These are phyloP conservation scores for Apodemia duryi DNA, from an alignment of 2,888 invertebrate species.

Conservation along the genomic window DNA sequence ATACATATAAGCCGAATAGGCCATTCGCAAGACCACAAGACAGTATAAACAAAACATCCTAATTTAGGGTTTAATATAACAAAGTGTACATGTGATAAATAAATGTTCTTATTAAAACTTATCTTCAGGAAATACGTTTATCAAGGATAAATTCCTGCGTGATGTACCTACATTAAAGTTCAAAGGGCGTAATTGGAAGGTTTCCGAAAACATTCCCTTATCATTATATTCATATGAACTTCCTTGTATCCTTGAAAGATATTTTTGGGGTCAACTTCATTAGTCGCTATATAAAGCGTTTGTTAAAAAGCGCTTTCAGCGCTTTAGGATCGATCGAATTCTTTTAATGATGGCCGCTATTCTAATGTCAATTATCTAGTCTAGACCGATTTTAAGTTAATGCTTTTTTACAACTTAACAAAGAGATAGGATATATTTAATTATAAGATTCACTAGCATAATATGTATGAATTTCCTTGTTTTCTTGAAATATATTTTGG, in stretches of 20 bases:
- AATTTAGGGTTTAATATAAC: background rate
- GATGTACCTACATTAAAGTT: background rate
- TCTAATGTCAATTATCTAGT: background rate
- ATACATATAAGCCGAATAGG: background rate
- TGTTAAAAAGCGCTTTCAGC: background rate
- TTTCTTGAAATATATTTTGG: no score
- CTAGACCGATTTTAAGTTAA: no score
- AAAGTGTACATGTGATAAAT: background rate
- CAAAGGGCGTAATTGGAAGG: slow-evolving; percentile 15
- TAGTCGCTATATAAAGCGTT: background rate
- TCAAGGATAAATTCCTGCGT: background rate
- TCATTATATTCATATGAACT: background rate
- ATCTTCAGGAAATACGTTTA: slow-evolving; percentile 1
- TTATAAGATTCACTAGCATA: no score
- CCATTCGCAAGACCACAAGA: background rate
- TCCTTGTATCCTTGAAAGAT: slow-evolving; percentile 15
- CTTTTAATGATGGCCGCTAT: background rate
- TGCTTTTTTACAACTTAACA: no score
- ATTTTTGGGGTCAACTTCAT: slow-evolving; percentile 6
- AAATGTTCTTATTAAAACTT: slow-evolving; percentile 4
- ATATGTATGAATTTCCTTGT: no score
- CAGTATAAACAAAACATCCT: background rate
- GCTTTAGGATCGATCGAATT: background rate
- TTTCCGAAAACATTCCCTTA: slow-evolving; percentile 10
- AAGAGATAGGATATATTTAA: no score